These are phyloP conservation scores for Theonella swinhoei DNA, from an alignment of 37 sponge, comb jelly and placozoan genomes.

Conservation along the genomic window DNA sequence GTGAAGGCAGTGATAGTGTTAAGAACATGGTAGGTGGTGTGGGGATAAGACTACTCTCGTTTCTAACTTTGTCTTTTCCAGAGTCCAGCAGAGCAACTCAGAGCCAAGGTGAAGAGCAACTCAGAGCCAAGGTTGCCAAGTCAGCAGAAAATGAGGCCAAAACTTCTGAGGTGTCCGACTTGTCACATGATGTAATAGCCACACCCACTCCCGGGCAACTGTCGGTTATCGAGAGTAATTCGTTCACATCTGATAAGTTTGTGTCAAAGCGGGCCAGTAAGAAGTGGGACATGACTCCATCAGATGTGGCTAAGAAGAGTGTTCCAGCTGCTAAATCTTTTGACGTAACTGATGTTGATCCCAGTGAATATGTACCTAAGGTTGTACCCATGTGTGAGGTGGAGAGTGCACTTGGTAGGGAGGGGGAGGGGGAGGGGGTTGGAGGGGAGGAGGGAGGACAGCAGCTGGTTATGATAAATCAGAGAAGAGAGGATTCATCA, in stretches of 20 bases:
- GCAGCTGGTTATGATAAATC: too few relatives aligned
- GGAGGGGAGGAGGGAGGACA: not conserved
- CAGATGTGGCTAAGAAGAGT: too few relatives aligned
- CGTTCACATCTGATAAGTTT: slow-evolving; percentile 23
- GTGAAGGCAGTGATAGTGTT: too few relatives aligned
- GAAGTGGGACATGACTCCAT: too few relatives aligned
- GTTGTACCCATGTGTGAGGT: too few relatives aligned
- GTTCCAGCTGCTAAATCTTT: too few relatives aligned
- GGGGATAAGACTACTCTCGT: not conserved
- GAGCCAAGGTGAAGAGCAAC: slow-evolving; percentile 48
- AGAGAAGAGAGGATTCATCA: not conserved
- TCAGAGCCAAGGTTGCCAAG: slow-evolving; percentile 35
- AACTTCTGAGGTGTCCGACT: too few relatives aligned
- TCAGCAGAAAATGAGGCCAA: not conserved
- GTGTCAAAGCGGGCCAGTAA: slow-evolving; percentile 5
- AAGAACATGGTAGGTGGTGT: slow-evolving; percentile 18
- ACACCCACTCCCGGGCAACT: slow-evolving; percentile 18
- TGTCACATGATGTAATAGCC: not conserved
- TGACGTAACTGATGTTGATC: slow-evolving; percentile 17
- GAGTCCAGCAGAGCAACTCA: slow-evolving; percentile 54
- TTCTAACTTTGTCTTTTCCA: too few relatives aligned
- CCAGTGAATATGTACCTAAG: slow-evolving; percentile 49
- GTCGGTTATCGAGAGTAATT: slow-evolving; percentile 24
- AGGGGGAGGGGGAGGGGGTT: not conserved
- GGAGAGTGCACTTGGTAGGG: not conserved